Evolutionary conservation across 2,797 vertebrate genomes (phyloP), one percentile per base, ranked within the genome.

Genomic region (Masticophis lateralis): DNA sequence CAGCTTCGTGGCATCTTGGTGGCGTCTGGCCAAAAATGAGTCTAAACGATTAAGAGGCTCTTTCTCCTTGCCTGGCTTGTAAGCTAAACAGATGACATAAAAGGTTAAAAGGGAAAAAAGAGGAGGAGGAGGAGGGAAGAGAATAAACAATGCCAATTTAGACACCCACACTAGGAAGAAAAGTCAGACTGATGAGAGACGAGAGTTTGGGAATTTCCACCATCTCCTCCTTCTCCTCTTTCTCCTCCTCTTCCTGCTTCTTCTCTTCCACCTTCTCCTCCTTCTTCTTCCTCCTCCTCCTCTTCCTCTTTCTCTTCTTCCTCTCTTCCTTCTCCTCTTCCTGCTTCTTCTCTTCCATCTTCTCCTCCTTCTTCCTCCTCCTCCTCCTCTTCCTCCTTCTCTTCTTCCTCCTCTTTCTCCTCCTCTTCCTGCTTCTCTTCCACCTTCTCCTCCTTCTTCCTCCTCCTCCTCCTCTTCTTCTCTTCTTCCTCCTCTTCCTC

Each of bases 241-340:
- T 0, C 2, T 22, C 6, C 6, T 27, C 3, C 3, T 27, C 3
- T 1, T 27, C 25, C 57, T 59, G 1, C 8, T 4, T 10, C 57
- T 9, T 10, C 25, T 61, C 8, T 8, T 25, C 55, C 57, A 6
- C 5, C 18, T 59, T 2, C 57, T 63, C 27, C 11, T 63, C 25
- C 12, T 10, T 25, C 2, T 0, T 66, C n/a, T 5, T 69, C 6
- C 14, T 69, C 13, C 18, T 22, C 22, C 59, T 9, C 20, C 13
- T 27, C 9, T 2, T 11, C 9, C 25, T 3, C 27, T 10, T 20
- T 3, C 1, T 20, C 1, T 5, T 25, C 0, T 2, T 60, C 2
- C 8, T 60, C 59, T 25, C 6, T 3, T 25, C 8, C 22, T 25
- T 1, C 59, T 60, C 8, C 22, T 60, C 8, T 9, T 25, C 8